Base-by-base conservation (phyloP, 2,113 vertebrate species). In the Copsychus sechellarum region DNA sequence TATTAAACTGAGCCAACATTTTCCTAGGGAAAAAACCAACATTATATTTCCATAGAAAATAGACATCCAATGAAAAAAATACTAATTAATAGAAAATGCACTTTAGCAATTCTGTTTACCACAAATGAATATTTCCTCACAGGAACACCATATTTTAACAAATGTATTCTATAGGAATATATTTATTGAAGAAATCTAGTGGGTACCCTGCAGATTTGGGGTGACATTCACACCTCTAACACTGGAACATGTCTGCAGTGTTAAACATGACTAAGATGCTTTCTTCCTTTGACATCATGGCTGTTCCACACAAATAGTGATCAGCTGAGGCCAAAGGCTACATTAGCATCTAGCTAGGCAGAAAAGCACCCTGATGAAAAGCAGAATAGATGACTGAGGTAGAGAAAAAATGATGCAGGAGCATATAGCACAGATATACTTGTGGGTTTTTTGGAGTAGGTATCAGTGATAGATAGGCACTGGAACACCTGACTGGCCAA, bases 401-500 rank as follows among this genome's bases (percentile, higher is more conserved):
- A 62, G 26, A 81, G 17, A 28, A 74, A 81, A 94, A 95, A 64
- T 61, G 9, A 56, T 34, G 36, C 3, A 82, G 57, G 42, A 62
- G 33, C 31, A 29, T 53, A 51, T 16, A 87, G 45, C 38, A 36
- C 9, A 62, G 66, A 70, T 36, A 64, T 11, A 72, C 5, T 24
- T 15, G 6, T 26, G 31, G 1, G 0, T 25, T 50, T 42, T 83
- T 43, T 64, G 8, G 69, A 42, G 45, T 47, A 15, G 48, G 31
- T 74, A 92, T 47, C 71, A 83, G 28, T 95, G 93, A 86, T 47
- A 72, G 60, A 87, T 81, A 74, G 62, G 33, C 15, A 48, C 17
- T 61, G 42, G 83, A 94, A 93, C 82, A 95, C 88, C 82, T 96
- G 88, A 65, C 57, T 88, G 93, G 79, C 51, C 54, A 67, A 34